Evolutionary conservation across 2,113 vertebrate species (phyloP).

Genomic region (Trogon melanurus): DNA sequence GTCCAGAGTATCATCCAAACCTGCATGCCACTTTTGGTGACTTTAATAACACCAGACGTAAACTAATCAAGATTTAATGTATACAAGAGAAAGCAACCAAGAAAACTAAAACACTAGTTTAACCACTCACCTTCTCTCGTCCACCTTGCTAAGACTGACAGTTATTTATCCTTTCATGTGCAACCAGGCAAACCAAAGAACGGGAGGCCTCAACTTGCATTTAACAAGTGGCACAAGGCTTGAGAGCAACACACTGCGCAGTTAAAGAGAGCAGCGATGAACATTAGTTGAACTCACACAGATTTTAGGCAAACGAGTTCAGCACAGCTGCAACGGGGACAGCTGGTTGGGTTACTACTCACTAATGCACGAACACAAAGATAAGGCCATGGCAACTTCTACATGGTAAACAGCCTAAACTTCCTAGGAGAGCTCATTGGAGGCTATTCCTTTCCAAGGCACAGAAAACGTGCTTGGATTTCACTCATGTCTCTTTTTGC

Average conservation of each 20-base stretch:
- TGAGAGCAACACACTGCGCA: accelerated
- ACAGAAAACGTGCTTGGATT: not conserved
- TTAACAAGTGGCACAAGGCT: accelerated
- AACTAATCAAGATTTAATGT: not conserved
- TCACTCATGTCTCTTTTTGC: not conserved
- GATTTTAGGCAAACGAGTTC: not conserved
- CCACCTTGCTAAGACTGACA: not conserved
- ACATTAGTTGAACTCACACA: accelerated
- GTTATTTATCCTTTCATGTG: not conserved
- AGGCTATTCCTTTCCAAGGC: conserved; percentile 9
- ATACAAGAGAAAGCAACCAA: not conserved
- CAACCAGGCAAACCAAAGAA: not conserved
- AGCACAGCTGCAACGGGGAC: not conserved
- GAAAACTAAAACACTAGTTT: not conserved
- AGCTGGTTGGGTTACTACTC: not conserved
- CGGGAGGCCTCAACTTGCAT: not conserved
- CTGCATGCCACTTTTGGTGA: not conserved
- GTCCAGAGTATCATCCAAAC: not conserved
- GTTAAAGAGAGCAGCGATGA: accelerated
- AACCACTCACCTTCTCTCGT: not conserved
- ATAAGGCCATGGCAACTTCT: not conserved
- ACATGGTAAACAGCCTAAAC: not conserved
- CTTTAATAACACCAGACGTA: not conserved
- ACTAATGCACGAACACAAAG: not conserved
- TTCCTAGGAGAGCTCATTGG: not conserved